Evolutionary conservation across 2,888 invertebrate genomes (phyloP).

Genomic region (Torymus aiolomorphi): DNA sequence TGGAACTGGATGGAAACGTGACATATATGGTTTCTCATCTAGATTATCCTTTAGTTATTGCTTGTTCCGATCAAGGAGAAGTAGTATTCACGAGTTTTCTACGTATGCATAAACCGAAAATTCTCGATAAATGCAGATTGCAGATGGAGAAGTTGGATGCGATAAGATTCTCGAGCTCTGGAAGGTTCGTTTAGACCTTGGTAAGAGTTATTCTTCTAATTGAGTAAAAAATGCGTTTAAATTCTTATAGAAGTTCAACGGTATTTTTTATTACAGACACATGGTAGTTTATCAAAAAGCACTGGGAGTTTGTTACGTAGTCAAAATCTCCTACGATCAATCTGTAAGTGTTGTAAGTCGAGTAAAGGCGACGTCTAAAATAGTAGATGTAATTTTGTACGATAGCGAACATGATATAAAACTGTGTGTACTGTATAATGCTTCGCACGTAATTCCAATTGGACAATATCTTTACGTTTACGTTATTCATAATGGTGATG

Average conservation of each 20-base stretch:
- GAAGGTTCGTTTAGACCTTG: constrained; percentile 59
- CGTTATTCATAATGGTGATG: constrained; percentile 52
- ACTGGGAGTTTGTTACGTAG: constrained; percentile 66
- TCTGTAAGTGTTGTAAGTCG: constrained; percentile 60
- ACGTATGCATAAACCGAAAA: constrained; percentile 60
- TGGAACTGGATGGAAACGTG: constrained; percentile 61
- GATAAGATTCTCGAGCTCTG: constrained; percentile 68
- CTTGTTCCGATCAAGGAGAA: constrained; percentile 65
- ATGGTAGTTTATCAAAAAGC: constrained; percentile 63
- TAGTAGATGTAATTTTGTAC: constrained; percentile 65
- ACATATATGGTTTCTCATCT: constrained; percentile 64
- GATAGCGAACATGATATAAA: constrained; percentile 59
- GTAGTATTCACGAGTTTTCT: constrained; percentile 63
- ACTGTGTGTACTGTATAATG: constrained; percentile 59
- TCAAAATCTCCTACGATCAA: constrained; percentile 57
- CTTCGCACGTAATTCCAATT: constrained; percentile 42
- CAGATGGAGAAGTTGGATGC: constrained; percentile 65
- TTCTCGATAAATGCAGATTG: constrained; percentile 61
- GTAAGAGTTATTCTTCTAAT: constrained; percentile 44
- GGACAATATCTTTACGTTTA: constrained; percentile 63
- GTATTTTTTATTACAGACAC: constrained; percentile 55
- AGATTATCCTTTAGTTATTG: constrained; percentile 65
- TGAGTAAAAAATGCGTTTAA: background rate
- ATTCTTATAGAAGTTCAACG: background rate
- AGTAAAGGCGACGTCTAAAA: constrained; percentile 54